Evolutionary conservation across 2,888 invertebrate species (phyloP), one percentile per base, ranked within the genome.

Genomic region (Leucophora obtusa): DNA sequence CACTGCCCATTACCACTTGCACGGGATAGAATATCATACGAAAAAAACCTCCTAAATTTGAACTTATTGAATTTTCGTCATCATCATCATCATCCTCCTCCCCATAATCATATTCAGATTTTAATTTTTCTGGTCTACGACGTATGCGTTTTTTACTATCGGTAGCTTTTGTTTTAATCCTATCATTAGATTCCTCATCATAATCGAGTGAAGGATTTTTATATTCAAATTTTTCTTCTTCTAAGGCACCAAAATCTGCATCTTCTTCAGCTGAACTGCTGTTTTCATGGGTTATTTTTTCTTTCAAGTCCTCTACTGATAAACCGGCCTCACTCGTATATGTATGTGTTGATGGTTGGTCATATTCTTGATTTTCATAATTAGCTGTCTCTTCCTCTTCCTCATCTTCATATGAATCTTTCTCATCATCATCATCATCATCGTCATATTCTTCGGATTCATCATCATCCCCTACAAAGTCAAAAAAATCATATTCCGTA

Each of bases 11-110:
- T 24, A 88, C 84, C 84, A 87, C 53, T 54, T 89, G 87, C 5
- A 90, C 84, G 11, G 90, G 90, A 82, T 87, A 87, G 76, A 89
- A 87, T 10, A 90, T 80, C 85, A 87, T 87, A 63, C 87, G 87
- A 72, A 90, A 85, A 54, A 89, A 87, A 15, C 86, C 85, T 38
- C 86, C 84, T 3, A 89, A 81, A 43, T 86, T 85, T 0, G 85
- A 72, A 54, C 86, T 83, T 5, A 89, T 81, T n/a, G 86, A 84
- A 1, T 83, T 74, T 33, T 77, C 82, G 28, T 79, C 66, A 11
- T 79, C 83, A 17, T 83, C 84, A 3, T 83, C 84, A n/a, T 85
- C 85, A 7, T 84, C 84, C 4, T 28, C 28, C 6, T 28, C 24
- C 24, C 5, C 38, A 35, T 85, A 83, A 9, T 83, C 82, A 14